phyloP scores from a whole-genome alignment of 2,888 invertebrate species.

The Nomada fucata region DNA sequence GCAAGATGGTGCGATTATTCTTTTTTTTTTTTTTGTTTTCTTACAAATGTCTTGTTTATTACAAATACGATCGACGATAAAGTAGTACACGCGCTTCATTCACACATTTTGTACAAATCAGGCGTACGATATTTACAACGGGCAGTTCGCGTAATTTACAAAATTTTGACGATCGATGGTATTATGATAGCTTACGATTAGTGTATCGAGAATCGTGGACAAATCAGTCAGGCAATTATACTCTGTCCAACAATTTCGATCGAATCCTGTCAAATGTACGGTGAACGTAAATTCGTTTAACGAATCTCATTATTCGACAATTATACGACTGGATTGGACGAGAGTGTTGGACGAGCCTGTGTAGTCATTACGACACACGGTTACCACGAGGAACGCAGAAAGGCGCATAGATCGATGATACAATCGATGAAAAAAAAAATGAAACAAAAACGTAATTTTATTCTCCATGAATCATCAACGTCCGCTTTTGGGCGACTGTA shows the following conservation, averaged over 20 bases:
- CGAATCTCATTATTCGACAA: neutral
- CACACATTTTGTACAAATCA: slow-evolving; percentile 73
- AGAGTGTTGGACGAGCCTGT: slow-evolving; percentile 25
- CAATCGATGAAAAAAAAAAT: neutral
- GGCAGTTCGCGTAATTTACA: slow-evolving; percentile 77
- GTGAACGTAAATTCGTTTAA: neutral
- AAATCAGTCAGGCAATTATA: slow-evolving; percentile 79
- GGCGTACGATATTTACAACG: slow-evolving; percentile 77
- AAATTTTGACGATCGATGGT: slow-evolving; percentile 64
- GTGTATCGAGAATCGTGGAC: slow-evolving; percentile 31
- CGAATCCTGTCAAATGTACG: slow-evolving; percentile 11
- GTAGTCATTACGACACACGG: slow-evolving; percentile 15
- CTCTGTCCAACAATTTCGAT: slow-evolving; percentile 27
- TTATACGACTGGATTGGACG: neutral
- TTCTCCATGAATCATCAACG: neutral
- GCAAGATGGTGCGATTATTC: neutral
- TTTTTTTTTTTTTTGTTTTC: neutral
- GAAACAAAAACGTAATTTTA: neutral
- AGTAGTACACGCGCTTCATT: slow-evolving; percentile 59
- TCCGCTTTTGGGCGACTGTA: slow-evolving; percentile 47
- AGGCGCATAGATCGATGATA: slow-evolving; percentile 5
- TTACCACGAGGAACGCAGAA: slow-evolving; percentile 39
- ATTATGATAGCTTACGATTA: slow-evolving; percentile 20
- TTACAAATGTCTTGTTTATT: slow-evolving; percentile 77
- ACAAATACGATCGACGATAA: slow-evolving; percentile 80